Conservation (phyloP, 2,797 vertebrate genomes). For the Chrosomus eos region DNA sequence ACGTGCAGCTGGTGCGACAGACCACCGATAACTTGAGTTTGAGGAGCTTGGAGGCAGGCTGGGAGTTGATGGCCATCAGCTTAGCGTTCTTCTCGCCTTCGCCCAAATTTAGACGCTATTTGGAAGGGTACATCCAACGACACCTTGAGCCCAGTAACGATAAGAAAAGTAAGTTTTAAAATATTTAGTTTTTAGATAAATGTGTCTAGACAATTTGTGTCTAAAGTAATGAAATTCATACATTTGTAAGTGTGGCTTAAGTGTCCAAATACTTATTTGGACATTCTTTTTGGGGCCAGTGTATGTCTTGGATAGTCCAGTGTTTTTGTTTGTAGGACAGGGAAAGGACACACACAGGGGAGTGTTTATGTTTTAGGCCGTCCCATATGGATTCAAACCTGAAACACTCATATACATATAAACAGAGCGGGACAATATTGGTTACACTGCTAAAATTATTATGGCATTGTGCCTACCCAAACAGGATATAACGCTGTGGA, state of each 20-base stretch:
- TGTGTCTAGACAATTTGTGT: too few relatives aligned
- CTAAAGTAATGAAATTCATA: neutral
- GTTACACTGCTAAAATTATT: conserved; percentile 56
- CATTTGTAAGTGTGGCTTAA: neutral
- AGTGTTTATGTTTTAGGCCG: conserved; percentile 53
- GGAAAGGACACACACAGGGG: conserved; percentile 32
- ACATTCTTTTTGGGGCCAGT: neutral
- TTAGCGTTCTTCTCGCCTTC: conserved; percentile 84
- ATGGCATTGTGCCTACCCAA: conserved; percentile 58
- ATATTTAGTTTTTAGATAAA: neutral
- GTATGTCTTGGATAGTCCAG: conserved; percentile 21
- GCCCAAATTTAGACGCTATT: conserved; percentile 81
- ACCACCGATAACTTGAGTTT: conserved; percentile 79
- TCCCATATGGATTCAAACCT: conserved; percentile 37
- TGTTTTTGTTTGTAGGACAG: conserved; percentile 40
- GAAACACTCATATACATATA: conserved; percentile 19
- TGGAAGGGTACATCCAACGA: conserved; percentile 84
- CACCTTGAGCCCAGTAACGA: conserved; percentile 78
- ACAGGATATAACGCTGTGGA: conserved; percentile 61
- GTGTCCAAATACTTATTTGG: neutral
- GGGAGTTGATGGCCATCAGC: conserved; percentile 85
- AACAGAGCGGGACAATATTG: conserved; percentile 47
- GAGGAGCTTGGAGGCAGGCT: conserved; percentile 77
- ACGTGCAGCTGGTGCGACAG: conserved; percentile 82
- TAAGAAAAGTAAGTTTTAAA: conserved; percentile 76